Evolutionary conservation across 1,140 invertebrate species (phyloP).

Genomic region (Octopus sinensis): DNA sequence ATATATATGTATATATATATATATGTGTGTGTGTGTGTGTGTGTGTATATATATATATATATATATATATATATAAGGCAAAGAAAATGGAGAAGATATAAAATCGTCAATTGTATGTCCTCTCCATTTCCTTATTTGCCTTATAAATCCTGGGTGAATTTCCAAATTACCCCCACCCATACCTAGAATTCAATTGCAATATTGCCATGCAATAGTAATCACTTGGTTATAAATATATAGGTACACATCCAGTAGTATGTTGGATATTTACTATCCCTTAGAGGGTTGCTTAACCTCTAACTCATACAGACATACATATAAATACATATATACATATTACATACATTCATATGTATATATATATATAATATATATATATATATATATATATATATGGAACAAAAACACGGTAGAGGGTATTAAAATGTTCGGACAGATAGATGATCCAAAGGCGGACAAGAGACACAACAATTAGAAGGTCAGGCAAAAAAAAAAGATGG

Average conservation of each 20-base stretch:
- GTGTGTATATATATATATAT: conserved; percentile 1
- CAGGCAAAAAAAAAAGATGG: not conserved
- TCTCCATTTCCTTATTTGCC: too few species aligned
- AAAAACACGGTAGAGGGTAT: not conserved
- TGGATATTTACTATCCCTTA: not conserved
- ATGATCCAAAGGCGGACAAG: not conserved
- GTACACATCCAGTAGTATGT: too few species aligned
- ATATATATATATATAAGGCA: not conserved
- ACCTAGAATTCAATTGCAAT: not conserved
- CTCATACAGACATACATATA: too few species aligned
- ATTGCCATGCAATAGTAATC: not conserved
- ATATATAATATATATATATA: too few species aligned
- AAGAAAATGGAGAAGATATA: not conserved
- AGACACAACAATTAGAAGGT: not conserved
- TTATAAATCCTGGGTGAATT: too few species aligned
- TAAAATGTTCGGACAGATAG: not conserved
- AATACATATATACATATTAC: too few species aligned
- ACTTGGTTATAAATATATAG: not conserved
- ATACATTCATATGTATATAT: too few species aligned
- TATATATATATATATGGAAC: not conserved
- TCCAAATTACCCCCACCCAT: too few species aligned
- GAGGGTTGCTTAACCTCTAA: too few species aligned
- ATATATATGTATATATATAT: conserved; percentile 2
- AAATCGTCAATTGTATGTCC: not conserved
- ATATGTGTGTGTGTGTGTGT: not conserved